Percentiles rank a stretch among this genome's conserved stretches.
These are phyloP conservation scores for Glaucomys volans DNA, from an alignment of 2,113 vertebrate genomes.

Conservation along the genomic window DNA sequence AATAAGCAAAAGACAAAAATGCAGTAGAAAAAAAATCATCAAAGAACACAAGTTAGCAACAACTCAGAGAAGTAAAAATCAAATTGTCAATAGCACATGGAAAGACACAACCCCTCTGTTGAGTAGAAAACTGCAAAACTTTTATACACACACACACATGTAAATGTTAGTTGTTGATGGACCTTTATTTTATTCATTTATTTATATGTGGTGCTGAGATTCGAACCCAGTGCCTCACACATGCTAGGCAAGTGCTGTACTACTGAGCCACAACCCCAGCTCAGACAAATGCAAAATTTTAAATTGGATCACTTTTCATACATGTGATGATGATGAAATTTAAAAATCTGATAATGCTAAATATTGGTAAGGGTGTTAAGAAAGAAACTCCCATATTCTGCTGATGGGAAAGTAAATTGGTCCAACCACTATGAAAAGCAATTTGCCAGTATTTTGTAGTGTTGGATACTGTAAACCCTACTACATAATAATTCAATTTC, in stretches of 20 bases:
- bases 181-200: no score
- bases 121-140: background rate
- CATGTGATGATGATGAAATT: background rate
- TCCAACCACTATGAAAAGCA: background rate
- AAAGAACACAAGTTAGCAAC: background rate
- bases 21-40: background rate
- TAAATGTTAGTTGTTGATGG: no score
- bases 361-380: background rate
- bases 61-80: background rate
- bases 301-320: constrained; percentile 37
- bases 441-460: constrained; percentile 17
- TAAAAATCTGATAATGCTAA: constrained; percentile 31
- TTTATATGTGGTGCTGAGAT: no score
- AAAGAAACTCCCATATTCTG: background rate
- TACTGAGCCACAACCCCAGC: no score
- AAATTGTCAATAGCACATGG: background rate
- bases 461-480: background rate
- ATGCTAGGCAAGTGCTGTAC: no score
- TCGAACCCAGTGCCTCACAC: no score
- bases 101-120: constrained; percentile 20
- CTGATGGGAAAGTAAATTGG: background rate
- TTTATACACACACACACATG: no score
- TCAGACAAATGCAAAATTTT: background rate
- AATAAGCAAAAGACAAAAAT: constrained; percentile 42
- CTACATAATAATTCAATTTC: background rate